Percentiles rank a stretch among this genome's conserved stretches.
These are phyloP conservation scores for Limanda limanda DNA, from an alignment of 2,113 vertebrate genomes.

Conservation along the genomic window DNA sequence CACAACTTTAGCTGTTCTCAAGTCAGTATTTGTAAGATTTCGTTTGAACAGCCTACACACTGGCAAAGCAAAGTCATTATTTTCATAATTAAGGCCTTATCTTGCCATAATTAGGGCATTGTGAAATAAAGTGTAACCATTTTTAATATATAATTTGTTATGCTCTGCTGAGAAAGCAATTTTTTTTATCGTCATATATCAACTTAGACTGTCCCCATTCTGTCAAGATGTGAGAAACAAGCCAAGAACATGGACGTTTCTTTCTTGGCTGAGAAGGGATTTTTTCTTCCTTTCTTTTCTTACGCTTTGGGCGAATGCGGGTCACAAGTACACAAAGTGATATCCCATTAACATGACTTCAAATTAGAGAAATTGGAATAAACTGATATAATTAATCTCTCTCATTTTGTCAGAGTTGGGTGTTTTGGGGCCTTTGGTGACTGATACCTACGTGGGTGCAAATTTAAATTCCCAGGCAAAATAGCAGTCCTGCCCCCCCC, in stretches of 20 bases:
- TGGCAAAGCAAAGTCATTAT: conserved; percentile 47
- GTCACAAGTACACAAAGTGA: conserved; percentile 53
- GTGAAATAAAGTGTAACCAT: conserved; percentile 73
- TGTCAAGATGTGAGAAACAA: conserved; percentile 74
- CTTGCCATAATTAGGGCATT: conserved; percentile 72
- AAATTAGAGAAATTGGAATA: conserved; percentile 27
- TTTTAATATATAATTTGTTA: conserved; percentile 74
- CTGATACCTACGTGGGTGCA: background rate
- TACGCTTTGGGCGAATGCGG: conserved; percentile 55
- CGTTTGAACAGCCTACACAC: conserved; percentile 42
- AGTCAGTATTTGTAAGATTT: conserved; percentile 42
- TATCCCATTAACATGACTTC: conserved; percentile 45
- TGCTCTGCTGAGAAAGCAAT: conserved; percentile 78
- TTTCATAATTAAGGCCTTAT: conserved; percentile 69
- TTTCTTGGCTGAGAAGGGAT: conserved; percentile 63
- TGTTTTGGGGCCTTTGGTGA: conserved; percentile 11
- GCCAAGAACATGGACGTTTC: conserved; percentile 63
- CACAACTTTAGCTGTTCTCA: conserved; percentile 25
- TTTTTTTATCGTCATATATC: conserved; percentile 79
- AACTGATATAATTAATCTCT: conserved; percentile 38
- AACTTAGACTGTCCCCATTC: conserved; percentile 83
- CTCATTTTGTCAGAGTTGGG: conserved; percentile 12
- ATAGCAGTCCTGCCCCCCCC: background rate
- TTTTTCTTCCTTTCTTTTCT: conserved; percentile 29
- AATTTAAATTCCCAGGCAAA: conserved; percentile 29